A percentile compares a stretch with the other conserved stretches of the same genome.
Conservation (phyloP, 2,113 vertebrate genomes). For the Desmodus rotundus region DNA sequence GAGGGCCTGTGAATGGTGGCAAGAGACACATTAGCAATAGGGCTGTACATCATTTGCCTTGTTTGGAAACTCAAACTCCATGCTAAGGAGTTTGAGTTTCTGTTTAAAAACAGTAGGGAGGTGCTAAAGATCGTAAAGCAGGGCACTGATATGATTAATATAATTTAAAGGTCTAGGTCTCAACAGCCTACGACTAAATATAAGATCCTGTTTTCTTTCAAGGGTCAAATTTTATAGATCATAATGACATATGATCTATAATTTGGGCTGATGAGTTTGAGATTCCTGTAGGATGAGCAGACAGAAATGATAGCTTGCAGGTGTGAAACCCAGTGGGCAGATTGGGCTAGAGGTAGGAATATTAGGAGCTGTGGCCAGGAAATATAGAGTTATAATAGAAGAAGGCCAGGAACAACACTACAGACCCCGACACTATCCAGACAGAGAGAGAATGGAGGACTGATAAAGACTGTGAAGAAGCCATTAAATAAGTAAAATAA, state of each 20-base stretch:
- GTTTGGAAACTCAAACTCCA: background rate
- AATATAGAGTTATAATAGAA: background rate
- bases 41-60: background rate
- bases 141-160: background rate
- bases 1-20: background rate
- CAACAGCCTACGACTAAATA: background rate
- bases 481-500: background rate
- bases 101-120: background rate
- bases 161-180: background rate
- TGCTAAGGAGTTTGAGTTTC: background rate
- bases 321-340: background rate
- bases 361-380: background rate
- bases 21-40: background rate
- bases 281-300: background rate
- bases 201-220: background rate
- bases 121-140: background rate
- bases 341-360: background rate
- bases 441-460: background rate
- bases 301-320: background rate
- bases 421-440: background rate
- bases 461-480: background rate
- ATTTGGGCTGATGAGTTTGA: background rate
- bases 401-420: background rate
- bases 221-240: background rate
- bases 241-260: background rate